Evolutionary conservation across 2,797 vertebrate species (phyloP).

Genomic region (Falco peregrinus): DNA sequence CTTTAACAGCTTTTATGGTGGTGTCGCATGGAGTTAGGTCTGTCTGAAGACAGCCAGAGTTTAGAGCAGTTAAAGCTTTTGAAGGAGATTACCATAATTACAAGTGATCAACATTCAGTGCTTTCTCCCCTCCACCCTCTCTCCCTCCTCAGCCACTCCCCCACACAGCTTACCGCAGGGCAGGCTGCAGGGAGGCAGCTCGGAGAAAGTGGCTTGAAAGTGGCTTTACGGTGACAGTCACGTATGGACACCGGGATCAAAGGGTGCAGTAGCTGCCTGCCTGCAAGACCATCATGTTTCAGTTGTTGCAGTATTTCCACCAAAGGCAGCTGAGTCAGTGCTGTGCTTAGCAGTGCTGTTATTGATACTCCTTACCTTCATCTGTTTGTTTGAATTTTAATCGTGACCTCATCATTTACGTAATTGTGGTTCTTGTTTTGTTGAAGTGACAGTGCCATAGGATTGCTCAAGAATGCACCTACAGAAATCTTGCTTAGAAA

Average conservation of each 20-base stretch:
- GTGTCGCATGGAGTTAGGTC: conserved; percentile 34
- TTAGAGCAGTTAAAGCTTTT: conserved; percentile 61
- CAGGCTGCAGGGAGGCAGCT: not conserved
- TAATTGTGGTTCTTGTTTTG: not conserved
- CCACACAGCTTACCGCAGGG: not conserved
- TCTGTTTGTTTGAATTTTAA: not conserved
- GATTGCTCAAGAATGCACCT: conserved; percentile 25
- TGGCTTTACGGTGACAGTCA: not conserved
- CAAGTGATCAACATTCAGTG: conserved; percentile 58
- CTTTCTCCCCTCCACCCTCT: not conserved
- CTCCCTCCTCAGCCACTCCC: not conserved
- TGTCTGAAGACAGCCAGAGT: conserved; percentile 66
- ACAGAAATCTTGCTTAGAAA: not conserved
- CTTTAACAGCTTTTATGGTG: conserved; percentile 43
- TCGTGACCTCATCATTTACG: not conserved
- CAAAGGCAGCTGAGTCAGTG: not conserved
- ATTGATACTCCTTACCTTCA: not conserved
- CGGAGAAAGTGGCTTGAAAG: not conserved
- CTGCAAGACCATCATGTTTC: not conserved
- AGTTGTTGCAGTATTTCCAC: not conserved
- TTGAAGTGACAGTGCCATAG: not conserved
- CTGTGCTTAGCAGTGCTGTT: not conserved
- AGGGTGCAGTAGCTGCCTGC: not conserved
- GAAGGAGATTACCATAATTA: conserved; percentile 74
- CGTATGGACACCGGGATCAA: not conserved